These are phyloP conservation scores for Crypturellus tataupa DNA, from an alignment of 2,797 vertebrate genomes.

Conservation along the genomic window DNA sequence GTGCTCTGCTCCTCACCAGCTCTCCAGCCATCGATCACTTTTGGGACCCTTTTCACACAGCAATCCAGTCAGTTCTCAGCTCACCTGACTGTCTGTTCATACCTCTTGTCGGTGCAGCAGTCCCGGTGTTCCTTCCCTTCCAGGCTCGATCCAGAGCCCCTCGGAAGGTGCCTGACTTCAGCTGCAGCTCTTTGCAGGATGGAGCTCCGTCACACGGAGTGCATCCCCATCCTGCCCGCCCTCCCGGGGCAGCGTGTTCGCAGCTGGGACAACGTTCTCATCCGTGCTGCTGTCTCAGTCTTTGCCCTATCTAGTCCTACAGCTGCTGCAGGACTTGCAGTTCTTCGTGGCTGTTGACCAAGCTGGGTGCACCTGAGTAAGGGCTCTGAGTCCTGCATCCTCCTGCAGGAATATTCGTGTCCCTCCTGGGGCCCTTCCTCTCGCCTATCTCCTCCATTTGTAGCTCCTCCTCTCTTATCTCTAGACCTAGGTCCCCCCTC, in stretches of 20 bases:
- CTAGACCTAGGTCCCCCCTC: not conserved
- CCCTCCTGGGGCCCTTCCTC: not conserved
- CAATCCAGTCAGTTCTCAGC: not conserved
- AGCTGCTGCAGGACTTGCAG: fast-evolving
- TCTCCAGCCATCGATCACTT: not conserved
- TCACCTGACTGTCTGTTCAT: fast-evolving
- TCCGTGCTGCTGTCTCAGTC: fast-evolving
- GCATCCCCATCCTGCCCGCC: not conserved
- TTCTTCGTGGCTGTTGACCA: not conserved
- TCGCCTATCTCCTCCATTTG: not conserved
- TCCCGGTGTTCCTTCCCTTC: not conserved
- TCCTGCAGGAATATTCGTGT: not conserved
- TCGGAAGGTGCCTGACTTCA: not conserved
- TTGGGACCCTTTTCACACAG: no score
- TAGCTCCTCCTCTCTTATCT: not conserved
- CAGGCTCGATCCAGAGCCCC: not conserved
- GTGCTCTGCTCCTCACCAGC: not conserved
- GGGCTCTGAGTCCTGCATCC: not conserved
- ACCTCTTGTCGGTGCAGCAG: not conserved
- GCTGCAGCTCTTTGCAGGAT: fast-evolving
- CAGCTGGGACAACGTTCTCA: not conserved
- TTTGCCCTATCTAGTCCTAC: not conserved
- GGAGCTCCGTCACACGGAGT: not conserved
- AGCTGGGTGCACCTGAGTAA: not conserved
- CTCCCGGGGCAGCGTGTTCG: not conserved